A percentile compares a stretch with the other conserved stretches of the same genome.
These are phyloP conservation scores for Columba janthina DNA, from an alignment of 2,113 vertebrate species.

Conservation along the genomic window DNA sequence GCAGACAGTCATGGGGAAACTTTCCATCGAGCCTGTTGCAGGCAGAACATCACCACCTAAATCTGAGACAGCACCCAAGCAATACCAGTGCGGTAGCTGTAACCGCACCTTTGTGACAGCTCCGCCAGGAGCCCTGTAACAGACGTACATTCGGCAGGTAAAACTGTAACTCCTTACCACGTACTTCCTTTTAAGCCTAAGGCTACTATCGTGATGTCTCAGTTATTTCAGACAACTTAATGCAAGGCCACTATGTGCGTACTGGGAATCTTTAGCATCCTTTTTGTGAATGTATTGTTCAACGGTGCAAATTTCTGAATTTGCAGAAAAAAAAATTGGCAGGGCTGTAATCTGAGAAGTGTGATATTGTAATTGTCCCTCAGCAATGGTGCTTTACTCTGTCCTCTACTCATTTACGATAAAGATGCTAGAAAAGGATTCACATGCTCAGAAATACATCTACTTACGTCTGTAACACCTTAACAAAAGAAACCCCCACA, in stretches of 20 bases:
- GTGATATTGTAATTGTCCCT: not conserved
- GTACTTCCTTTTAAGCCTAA: not conserved
- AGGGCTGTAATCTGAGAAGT: not conserved
- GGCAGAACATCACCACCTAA: not conserved
- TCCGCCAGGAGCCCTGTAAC: not conserved
- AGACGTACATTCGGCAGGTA: not conserved
- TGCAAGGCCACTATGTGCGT: not conserved
- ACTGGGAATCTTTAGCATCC: not conserved
- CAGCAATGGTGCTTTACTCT: constrained; percentile 35
- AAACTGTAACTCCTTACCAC: not conserved
- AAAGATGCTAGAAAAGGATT: not conserved
- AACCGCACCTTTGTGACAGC: not conserved
- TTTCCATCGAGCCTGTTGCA: not conserved
- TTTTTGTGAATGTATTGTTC: not conserved
- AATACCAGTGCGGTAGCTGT: not conserved
- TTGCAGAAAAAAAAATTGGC: not conserved
- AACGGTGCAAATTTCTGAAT: not conserved
- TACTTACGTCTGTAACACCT: not conserved
- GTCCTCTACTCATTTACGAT: not conserved
- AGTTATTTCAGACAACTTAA: not conserved
- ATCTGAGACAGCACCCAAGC: not conserved
- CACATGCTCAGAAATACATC: not conserved
- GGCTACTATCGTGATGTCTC: not conserved
- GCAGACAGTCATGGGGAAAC: not conserved
- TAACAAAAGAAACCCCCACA: not conserved